A percentile compares a stretch with the other conserved stretches of the same genome.
phyloP scores from a whole-genome alignment of 2,888 invertebrate species.

The Lithophane socia region DNA sequence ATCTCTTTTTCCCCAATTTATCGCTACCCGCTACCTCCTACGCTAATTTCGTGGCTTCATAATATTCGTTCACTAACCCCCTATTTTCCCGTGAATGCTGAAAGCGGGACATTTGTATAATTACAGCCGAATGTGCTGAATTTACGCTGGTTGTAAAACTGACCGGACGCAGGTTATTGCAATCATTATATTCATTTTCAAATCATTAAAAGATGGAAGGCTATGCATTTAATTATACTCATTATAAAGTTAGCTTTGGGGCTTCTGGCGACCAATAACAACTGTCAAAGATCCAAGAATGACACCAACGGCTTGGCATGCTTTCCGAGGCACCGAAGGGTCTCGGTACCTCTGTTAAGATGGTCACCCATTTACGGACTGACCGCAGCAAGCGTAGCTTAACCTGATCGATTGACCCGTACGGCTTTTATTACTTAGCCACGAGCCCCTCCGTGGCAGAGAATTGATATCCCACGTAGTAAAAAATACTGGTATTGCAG shows the following conservation, averaged over 20 bases:
- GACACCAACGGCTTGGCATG: too few species aligned
- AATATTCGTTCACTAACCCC: constrained; percentile 33
- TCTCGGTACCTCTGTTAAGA: too few species aligned
- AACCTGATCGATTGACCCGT: too few species aligned
- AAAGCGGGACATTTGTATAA: constrained; percentile 49
- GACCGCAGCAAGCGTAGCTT: too few species aligned
- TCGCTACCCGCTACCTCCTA: not conserved
- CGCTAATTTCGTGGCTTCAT: constrained; percentile 38
- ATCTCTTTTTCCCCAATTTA: not conserved
- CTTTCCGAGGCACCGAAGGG: too few species aligned
- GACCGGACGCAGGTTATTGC: constrained; percentile 24
- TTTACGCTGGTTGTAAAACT: constrained; percentile 36
- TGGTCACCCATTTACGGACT: too few species aligned
- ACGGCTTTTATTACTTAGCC: too few species aligned
- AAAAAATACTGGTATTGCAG: not conserved
- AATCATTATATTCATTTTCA: constrained; percentile 12
- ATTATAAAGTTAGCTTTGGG: not conserved
- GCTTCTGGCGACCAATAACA: too few species aligned
- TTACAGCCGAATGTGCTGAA: constrained; percentile 51
- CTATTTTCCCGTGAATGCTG: constrained; percentile 46
- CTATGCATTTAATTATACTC: not conserved
- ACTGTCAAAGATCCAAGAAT: too few species aligned
- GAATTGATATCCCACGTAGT: too few species aligned
- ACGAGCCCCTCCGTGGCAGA: too few species aligned
- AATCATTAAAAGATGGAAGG: constrained; percentile 7